Percentiles rank a stretch among this genome's conserved stretches.
phyloP scores from a whole-genome alignment of 2,797 vertebrate species.

The Thamnophis elegans region DNA sequence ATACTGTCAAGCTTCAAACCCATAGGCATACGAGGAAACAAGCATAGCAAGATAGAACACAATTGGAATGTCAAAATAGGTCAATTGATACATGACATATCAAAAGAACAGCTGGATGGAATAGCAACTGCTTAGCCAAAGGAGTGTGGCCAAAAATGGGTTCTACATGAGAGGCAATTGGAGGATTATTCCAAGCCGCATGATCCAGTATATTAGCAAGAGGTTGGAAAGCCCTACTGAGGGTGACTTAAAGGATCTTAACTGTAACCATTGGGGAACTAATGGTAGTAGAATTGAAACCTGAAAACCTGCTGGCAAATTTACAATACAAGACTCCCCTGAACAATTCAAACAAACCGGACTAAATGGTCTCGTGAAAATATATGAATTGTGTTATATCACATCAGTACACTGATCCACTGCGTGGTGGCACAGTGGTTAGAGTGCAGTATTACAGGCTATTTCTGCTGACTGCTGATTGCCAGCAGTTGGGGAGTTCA shows the following conservation, averaged over 20 bases:
- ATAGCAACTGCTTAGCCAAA: background rate
- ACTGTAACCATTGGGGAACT: background rate
- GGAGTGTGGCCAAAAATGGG: background rate
- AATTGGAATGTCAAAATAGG: background rate
- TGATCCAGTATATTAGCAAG: too few species aligned
- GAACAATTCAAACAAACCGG: background rate
- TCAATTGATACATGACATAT: background rate
- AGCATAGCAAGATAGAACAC: background rate
- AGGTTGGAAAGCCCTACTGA: background rate
- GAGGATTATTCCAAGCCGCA: background rate
- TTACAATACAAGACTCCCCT: background rate
- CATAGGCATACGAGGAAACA: background rate
- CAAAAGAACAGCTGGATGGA: background rate
- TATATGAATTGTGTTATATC: background rate
- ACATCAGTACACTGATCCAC: background rate
- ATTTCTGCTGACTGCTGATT: too few species aligned
- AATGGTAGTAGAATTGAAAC: background rate
- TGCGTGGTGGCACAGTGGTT: too few species aligned
- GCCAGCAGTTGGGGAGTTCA: too few species aligned
- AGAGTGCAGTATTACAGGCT: too few species aligned
- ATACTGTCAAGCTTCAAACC: background rate
- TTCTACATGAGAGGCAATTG: background rate
- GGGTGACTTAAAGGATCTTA: background rate
- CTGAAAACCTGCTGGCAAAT: background rate
- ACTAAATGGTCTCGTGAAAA: background rate